Evolutionary conservation across 2,797 vertebrate genomes (phyloP).

Genomic region (Sardinella longiceps): DNA sequence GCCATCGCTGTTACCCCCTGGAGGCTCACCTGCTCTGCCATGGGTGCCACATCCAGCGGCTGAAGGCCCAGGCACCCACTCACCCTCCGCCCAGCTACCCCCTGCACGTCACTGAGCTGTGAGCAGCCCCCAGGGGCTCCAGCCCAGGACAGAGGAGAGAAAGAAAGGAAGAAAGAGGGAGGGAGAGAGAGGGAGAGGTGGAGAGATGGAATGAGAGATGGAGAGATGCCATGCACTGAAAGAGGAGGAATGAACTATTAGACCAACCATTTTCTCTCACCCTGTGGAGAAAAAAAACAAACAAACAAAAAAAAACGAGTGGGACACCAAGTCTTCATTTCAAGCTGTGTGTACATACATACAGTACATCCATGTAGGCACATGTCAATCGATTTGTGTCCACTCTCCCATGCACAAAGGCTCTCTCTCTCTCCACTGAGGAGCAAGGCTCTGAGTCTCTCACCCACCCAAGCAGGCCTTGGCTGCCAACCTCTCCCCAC

Average conservation of each 20-base stretch:
- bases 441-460: constrained; percentile 6
- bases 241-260: background rate
- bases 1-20: constrained; percentile 94
- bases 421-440: constrained; percentile 14
- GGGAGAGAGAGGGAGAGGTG: background rate
- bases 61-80: constrained; percentile 76
- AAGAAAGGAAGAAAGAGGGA: background rate
- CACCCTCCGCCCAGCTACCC: constrained; percentile 83
- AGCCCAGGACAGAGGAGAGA: background rate
- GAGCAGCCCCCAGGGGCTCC: constrained; percentile 55
- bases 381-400: background rate
- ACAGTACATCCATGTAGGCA: background rate
- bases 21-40: constrained; percentile 95
- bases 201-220: background rate
- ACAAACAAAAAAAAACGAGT: too few relatives aligned
- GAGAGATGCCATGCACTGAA: background rate
- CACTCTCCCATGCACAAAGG: background rate
- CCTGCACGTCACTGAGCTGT: constrained; percentile 94
- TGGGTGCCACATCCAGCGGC: constrained; percentile 89
- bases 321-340: constrained; percentile 4
- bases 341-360: background rate
- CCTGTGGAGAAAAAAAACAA: constrained; percentile 18
- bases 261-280: background rate
- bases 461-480: constrained; percentile 28
- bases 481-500: background rate